phyloP scores from a whole-genome alignment of 2,113 vertebrate genomes.

The Panthera uncia region DNA sequence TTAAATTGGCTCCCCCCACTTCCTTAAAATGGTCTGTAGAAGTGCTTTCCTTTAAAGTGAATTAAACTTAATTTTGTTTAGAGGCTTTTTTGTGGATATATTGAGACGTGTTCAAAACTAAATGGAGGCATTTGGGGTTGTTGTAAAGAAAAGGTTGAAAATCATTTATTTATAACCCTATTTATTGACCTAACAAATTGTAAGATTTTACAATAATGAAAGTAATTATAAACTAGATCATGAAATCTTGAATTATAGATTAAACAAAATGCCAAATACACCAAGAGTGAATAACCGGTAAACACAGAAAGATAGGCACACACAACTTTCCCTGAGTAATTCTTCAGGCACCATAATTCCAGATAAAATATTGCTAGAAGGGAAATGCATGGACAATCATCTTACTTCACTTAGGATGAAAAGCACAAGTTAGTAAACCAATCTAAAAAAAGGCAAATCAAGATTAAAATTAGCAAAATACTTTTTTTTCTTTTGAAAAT shows the following conservation, averaged over 20 bases:
- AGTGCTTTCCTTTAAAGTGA: conserved; percentile 66
- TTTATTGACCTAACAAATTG: conserved; percentile 70
- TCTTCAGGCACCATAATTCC: not conserved
- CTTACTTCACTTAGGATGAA: conserved; percentile 50
- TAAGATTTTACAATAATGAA: conserved; percentile 66
- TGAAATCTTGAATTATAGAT: conserved; percentile 60
- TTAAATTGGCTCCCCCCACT: conserved; percentile 65
- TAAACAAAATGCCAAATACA: conserved; percentile 61
- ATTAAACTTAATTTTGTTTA: conserved; percentile 79
- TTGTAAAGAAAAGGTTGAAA: conserved; percentile 56
- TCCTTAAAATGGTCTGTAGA: conserved; percentile 62
- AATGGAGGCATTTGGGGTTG: conserved; percentile 51
- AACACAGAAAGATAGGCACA: conserved; percentile 7
- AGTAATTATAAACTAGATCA: conserved; percentile 60
- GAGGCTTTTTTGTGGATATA: conserved; percentile 55
- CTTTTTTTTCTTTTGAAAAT: conserved; percentile 15
- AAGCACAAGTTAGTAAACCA: conserved; percentile 8
- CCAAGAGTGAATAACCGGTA: not conserved
- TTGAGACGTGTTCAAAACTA: conserved; percentile 49
- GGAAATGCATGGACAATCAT: conserved; percentile 50
- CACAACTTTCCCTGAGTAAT: not conserved
- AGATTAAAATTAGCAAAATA: conserved; percentile 40
- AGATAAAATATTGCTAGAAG: not conserved
- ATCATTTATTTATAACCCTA: conserved; percentile 64
- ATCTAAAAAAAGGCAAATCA: conserved; percentile 33